Conservation (phyloP, 2,113 vertebrate species). For the Tinamus guttatus region DNA sequence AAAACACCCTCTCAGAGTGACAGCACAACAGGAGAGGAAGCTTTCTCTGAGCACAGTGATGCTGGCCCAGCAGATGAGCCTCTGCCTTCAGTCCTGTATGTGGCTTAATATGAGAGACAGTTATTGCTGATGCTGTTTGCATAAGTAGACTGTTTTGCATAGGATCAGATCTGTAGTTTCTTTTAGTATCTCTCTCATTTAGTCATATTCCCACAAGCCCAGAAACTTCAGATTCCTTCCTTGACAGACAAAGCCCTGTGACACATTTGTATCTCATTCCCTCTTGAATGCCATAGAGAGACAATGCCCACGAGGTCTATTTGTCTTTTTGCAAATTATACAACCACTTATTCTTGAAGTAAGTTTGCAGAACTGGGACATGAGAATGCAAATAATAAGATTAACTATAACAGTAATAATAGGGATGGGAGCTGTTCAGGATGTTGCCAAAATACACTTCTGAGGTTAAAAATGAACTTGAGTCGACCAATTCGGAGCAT, state of each 20-base stretch:
- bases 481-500: not conserved
- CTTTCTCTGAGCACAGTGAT: fast-evolving
- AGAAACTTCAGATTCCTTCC: not conserved
- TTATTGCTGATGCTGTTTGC: not conserved
- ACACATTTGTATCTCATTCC: not conserved
- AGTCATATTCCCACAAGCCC: not conserved
- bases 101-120: not conserved
- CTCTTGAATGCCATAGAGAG: not conserved
- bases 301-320: not conserved
- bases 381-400: too few species aligned
- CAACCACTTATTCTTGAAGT: not conserved
- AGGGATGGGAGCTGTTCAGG: not conserved
- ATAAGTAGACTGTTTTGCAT: not conserved
- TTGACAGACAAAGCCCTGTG: not conserved
- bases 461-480: not conserved
- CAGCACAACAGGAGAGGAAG: not conserved
- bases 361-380: not conserved
- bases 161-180: not conserved
- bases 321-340: not conserved
- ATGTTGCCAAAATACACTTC: not conserved
- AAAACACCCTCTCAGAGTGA: not conserved
- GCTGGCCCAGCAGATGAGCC: not conserved
- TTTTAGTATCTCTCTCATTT: not conserved
- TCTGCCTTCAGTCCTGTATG: not conserved
- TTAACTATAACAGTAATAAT: too few species aligned